These are phyloP conservation scores for Emydoidea blandingii DNA, from an alignment of 2,797 vertebrate species.

Conservation along the genomic window DNA sequence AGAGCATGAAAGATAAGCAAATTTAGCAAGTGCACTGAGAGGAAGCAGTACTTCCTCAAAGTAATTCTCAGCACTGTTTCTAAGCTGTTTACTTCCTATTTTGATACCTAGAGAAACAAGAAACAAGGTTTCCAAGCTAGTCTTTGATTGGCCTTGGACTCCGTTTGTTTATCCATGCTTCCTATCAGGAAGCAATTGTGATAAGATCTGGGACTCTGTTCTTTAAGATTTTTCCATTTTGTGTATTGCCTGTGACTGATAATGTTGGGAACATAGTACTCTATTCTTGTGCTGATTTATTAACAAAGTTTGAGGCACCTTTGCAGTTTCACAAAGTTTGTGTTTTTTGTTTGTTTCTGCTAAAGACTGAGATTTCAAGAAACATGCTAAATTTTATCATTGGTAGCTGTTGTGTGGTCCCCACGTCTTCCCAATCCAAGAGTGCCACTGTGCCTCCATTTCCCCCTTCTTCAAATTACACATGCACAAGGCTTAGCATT, in stretches of 20 bases:
- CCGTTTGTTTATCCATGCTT: constrained; percentile 81
- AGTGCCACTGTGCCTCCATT: neutral
- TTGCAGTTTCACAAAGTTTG: neutral
- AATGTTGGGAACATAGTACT: constrained; percentile 81
- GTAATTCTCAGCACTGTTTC: constrained; percentile 85
- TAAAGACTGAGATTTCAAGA: constrained; percentile 5
- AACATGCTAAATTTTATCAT: neutral
- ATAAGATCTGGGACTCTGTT: constrained; percentile 83
- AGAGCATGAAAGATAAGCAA: constrained; percentile 76
- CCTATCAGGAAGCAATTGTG: constrained; percentile 88
- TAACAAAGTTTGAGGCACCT: constrained; percentile 52
- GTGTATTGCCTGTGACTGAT: constrained; percentile 78
- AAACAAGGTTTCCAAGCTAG: constrained; percentile 73
- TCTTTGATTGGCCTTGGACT: constrained; percentile 76
- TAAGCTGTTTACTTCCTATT: constrained; percentile 86
- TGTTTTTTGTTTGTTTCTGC: neutral
- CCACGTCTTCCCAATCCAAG: neutral
- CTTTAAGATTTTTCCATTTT: constrained; percentile 75
- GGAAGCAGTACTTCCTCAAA: constrained; percentile 83
- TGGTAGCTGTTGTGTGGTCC: neutral
- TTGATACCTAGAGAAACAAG: constrained; percentile 84
- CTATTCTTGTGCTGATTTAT: constrained; percentile 79
- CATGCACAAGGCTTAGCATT: neutral
- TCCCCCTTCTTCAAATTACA: neutral
- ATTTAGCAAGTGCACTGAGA: constrained; percentile 73